Evolutionary conservation across 2,888 invertebrate species (phyloP), one percentile per base, ranked within the genome.

Genomic region (Enchytraeus crypticus): DNA sequence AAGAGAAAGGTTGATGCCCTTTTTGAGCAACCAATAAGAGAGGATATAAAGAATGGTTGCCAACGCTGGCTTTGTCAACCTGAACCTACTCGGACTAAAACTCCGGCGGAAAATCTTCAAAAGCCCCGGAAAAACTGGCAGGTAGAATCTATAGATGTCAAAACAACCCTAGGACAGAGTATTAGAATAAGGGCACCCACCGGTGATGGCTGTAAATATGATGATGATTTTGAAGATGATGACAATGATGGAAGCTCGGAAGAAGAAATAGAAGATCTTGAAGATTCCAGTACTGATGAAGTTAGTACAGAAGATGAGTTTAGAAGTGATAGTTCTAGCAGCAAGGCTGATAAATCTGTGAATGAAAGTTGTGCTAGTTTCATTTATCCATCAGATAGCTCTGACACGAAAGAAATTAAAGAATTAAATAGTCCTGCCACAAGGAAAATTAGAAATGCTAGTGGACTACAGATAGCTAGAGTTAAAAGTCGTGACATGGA

Each of bases 121-220:
- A 70, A 68, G 21, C 64, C 69, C 4, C 64, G 77, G 26, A 71
- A 70, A 46, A 74, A 74, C 65, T 77, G 77, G 77, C 63, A 69
- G 51, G 70, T 74, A 11, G 68, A 66, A 3, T 77, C 77, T 30
- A 69, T 77, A 8, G 72, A 76, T 58, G 69, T 77, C n/a, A 73
- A 72, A 60, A 74, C 76, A 4, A 70, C 70, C 4, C 60, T 69
- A 33, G 77, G 77, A 29, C 69, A 72, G 29, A 73, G 71, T 14
- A 38, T 38, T 38, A 38, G 38, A 38, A 30, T 54, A 33, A 43
- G 43, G 51, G n/a, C 66, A 69, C 14, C 65, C 75, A 76, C 74
- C 32, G 69, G 70, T 34, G 61, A 74, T 54, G 72, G 74, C 5
- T 74, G 75, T 1, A 69, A 71, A 18, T 77, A 77, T 69, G 70